Evolutionary conservation across 2,888 invertebrate genomes (phyloP), one percentile per base, ranked within the genome.

Genomic region (Thyatira batis): DNA sequence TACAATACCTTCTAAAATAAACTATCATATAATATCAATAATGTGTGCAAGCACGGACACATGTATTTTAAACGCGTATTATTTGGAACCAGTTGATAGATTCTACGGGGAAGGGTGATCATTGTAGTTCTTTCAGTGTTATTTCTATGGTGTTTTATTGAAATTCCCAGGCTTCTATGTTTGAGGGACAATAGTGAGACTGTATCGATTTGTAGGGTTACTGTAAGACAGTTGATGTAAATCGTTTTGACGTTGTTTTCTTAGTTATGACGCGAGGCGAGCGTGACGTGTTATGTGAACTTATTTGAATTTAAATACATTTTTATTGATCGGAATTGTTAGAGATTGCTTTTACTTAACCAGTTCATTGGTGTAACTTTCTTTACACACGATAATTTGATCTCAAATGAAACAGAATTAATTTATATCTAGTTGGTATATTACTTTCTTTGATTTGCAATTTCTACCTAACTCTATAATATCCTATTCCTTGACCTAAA

Each of bases 11-110:
- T 68, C 80, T 79, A 87, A 91, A 91, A 88, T 91, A 91, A 90
- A 91, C 90, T 90, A 89, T 90, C 90, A 89, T 90, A 89, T 86
- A 91, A 91, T 91, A 90, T 90, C 91, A 90, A 91, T 90, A 90
- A 88, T 90, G 87, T 81, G 87, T 88, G 76, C 71, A 80, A 73
- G 77, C 72, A 81, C 85, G 82, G 85, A 91, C 90, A 91, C 87
- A 90, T 91, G 90, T 92, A 89, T 90, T 90, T 90, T 89, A 91
- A 91, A 90, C 85, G 87, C 83, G 82, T 87, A 90, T 91, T 92
- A 89, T 92, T 80, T 61, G 78, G 76, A 90, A 92, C 92, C 87
- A 86, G 92, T 91, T 91, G 77, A 82, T 83, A 76, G 78, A 73
- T 73, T 59, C 71, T 65, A 60, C 67, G 69, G 77, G 70, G 69